A percentile compares a stretch with the other conserved stretches of the same genome.
phyloP scores from a whole-genome alignment of 2,113 vertebrate species.

The Australoheros scitulus region DNA sequence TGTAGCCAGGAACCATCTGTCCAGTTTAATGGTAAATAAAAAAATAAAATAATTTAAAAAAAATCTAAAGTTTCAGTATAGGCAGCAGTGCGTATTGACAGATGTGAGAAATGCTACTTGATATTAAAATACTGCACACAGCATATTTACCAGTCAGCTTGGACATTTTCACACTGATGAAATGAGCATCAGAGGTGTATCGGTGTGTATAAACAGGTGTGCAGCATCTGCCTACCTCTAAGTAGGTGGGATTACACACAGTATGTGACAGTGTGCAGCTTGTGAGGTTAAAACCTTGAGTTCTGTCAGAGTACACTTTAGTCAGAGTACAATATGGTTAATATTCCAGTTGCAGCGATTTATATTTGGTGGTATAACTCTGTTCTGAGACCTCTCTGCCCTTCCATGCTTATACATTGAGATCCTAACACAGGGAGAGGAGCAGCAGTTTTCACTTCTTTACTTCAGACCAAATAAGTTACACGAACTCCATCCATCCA shows the following conservation, averaged over 20 bases:
- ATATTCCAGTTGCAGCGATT: not conserved
- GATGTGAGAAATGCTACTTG: not conserved
- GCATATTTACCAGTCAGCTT: not conserved
- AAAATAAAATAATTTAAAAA: not conserved
- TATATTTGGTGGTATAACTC: not conserved
- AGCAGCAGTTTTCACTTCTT: rapidly evolving
- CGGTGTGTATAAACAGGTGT: not conserved
- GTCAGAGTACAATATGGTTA: not conserved
- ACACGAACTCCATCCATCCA: not conserved
- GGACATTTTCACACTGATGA: not conserved
- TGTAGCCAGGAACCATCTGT: conserved; percentile 17
- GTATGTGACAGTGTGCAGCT: not conserved
- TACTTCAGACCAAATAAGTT: not conserved
- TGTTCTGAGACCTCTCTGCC: not conserved
- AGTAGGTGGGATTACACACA: not conserved
- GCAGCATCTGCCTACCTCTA: conserved; percentile 11
- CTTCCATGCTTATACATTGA: not conserved
- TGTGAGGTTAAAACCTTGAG: not conserved
- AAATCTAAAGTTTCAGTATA: not conserved
- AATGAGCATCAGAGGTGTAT: not conserved
- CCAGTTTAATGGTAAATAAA: not conserved
- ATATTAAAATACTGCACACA: conserved; percentile 14
- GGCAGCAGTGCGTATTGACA: not conserved
- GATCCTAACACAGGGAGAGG: not conserved
- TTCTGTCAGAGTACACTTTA: not conserved